A percentile compares a stretch with the other conserved stretches of the same genome.
Conservation (phyloP, 2,888 invertebrate species). For the Diachrysia chrysitis region DNA sequence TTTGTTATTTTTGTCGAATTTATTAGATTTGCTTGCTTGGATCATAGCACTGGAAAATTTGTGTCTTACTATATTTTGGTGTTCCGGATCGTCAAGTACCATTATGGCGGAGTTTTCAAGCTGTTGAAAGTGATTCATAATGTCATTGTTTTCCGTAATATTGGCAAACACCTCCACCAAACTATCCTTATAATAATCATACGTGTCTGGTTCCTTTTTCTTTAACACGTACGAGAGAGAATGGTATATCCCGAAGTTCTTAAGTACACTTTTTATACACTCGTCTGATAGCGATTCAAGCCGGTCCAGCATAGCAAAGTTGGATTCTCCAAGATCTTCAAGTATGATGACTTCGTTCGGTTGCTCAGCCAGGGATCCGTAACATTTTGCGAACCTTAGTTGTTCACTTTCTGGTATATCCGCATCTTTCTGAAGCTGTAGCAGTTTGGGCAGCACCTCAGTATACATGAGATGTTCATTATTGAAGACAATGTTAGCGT, state of each 20-base stretch:
- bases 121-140: slow-evolving; percentile 19
- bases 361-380: slow-evolving; percentile 60
- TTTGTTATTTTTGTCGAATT: slow-evolving; percentile 55
- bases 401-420: slow-evolving; percentile 62
- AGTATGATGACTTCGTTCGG: slow-evolving; percentile 69
- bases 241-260: slow-evolving; percentile 69
- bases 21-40: slow-evolving; percentile 35
- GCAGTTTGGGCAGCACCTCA: slow-evolving; percentile 65
- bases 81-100: slow-evolving; percentile 58
- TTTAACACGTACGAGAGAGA: slow-evolving; percentile 71
- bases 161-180: slow-evolving; percentile 53
- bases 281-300: slow-evolving; percentile 63
- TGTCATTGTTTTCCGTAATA: slow-evolving; percentile 5
- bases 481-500: slow-evolving; percentile 51
- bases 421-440: slow-evolving; percentile 63
- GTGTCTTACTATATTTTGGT: slow-evolving; percentile 55
- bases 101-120: slow-evolving; percentile 43
- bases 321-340: slow-evolving; percentile 66
- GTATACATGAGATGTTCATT: slow-evolving; percentile 70
- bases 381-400: slow-evolving; percentile 65
- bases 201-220: slow-evolving; percentile 63
- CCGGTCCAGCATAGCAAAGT: slow-evolving; percentile 68
- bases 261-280: slow-evolving; percentile 63
- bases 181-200: slow-evolving; percentile 42
- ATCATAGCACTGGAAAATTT: slow-evolving; percentile 30